Base-by-base conservation (phyloP, 2,888 invertebrate species). In the Pachycephus smyrnensis region DNA sequence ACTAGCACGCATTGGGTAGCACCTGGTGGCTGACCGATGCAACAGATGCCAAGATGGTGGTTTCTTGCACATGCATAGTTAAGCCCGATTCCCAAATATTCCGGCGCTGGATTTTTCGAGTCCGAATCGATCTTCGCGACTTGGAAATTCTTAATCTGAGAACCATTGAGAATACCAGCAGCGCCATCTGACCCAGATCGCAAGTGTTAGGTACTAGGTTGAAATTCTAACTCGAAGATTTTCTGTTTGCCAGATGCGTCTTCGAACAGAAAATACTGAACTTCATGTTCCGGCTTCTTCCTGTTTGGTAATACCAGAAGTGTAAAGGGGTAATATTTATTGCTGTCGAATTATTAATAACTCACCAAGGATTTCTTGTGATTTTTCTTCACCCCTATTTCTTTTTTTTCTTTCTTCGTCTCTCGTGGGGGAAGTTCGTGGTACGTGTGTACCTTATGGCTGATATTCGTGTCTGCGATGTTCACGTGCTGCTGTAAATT, bases 1-100 rank as follows among this genome's bases (percentile, higher is more conserved):
- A 87, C 83, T 84, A 89, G 88, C 90, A 90, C 89, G 89, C 89
- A 89, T 36, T 76, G 89, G 88, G 84, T 83, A 89, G 88, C 90
- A 90, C 89, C 90, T 90, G 90, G 71, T 76, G 78, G 71, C 81
- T 85, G 83, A 79, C 81, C 85, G 88, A 89, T 87, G 89, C 89
- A 90, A 90, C 90, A 90, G 90, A 90, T 90, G 90, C 90, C 87
- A 78, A 81, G 80, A 55, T 23, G 55, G 55, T 55, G 40, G 23
- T 80, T 81, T 82, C 84, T 82, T 84, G 81, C 81, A 81, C 82
- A 23, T 35, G 36, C 36, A 33, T 11, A 33, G n/a, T 36, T 3
- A 35, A 12, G n/a, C 32, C 15, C 74, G 33, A 30, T 73, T 33
- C 30, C 36, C 3, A 35, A 73, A 73, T 73, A 15, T 55, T 55